Conservation (phyloP, 2,888 invertebrate species). For the Neoitamus cyanurus region DNA sequence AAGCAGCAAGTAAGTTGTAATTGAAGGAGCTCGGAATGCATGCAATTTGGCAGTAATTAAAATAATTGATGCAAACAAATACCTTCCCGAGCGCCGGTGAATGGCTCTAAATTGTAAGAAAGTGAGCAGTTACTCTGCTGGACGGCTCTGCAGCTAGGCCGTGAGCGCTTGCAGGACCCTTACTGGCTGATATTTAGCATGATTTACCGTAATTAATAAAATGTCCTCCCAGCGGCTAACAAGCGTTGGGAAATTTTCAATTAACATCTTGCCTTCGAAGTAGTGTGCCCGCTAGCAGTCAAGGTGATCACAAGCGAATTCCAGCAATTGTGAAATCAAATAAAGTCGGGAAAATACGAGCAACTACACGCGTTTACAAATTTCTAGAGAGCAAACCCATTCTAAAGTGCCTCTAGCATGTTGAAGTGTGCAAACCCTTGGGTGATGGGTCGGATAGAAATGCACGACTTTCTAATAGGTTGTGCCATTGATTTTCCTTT, state of each 20-base stretch:
- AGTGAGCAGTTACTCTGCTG: not conserved
- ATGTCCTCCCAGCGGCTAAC: not conserved
- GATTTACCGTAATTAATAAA: not conserved
- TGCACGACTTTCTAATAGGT: too few species aligned
- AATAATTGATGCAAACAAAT: not conserved
- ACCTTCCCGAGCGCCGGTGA: not conserved
- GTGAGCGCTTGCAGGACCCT: not conserved
- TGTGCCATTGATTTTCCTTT: too few species aligned
- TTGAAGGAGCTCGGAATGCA: not conserved
- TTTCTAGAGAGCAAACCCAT: not conserved
- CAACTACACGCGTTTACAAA: not conserved
- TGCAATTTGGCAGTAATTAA: not conserved
- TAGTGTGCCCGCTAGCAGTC: not conserved
- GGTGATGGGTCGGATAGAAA: too few species aligned
- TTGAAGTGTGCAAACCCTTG: too few species aligned
- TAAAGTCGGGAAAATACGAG: not conserved
- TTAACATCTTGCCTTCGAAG: not conserved
- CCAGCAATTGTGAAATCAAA: conserved; percentile 4
- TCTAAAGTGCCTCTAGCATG: not conserved
- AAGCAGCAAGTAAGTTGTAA: not conserved
- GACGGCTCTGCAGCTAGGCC: not conserved
- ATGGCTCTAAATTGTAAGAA: not conserved
- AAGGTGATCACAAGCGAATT: not conserved
- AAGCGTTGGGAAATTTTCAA: not conserved
- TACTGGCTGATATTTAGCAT: not conserved